Conservation (phyloP, 2,113 vertebrate genomes). For the Cebus imitator region DNA sequence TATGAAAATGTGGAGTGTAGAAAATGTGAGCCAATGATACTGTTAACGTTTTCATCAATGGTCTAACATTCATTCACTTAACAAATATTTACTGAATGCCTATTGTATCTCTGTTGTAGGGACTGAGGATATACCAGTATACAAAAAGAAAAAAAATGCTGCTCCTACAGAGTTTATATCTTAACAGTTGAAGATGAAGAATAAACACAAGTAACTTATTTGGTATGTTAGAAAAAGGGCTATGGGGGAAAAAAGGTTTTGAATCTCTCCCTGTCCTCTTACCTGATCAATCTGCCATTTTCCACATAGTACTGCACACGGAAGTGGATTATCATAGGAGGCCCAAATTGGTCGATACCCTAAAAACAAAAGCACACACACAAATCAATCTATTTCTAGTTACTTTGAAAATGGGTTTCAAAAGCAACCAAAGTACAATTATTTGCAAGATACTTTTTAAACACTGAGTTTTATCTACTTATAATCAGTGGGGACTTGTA, state of each 20-base stretch:
- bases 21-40: neutral
- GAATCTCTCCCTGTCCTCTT: constrained; percentile 2
- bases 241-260: neutral
- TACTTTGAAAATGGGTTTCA: neutral
- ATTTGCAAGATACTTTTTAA: neutral
- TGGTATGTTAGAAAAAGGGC: neutral
- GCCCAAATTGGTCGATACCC: constrained; percentile 99
- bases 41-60: neutral
- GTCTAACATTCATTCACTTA: neutral
- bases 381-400: constrained; percentile 29
- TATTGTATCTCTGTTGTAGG: neutral
- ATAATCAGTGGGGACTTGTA: neutral
- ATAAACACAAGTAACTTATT: neutral
- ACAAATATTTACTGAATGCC: neutral
- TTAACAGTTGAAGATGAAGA: neutral
- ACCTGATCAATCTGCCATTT: constrained; percentile 97
- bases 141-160: neutral
- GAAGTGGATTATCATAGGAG: constrained; percentile 99
- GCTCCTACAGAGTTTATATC: neutral
- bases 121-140: neutral
- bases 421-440: neutral
- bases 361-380: constrained; percentile 73
- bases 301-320: constrained; percentile 99
- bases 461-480: neutral
- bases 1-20: neutral